phyloP scores from a whole-genome alignment of 2,888 invertebrate genomes.

The Noctua comes region DNA sequence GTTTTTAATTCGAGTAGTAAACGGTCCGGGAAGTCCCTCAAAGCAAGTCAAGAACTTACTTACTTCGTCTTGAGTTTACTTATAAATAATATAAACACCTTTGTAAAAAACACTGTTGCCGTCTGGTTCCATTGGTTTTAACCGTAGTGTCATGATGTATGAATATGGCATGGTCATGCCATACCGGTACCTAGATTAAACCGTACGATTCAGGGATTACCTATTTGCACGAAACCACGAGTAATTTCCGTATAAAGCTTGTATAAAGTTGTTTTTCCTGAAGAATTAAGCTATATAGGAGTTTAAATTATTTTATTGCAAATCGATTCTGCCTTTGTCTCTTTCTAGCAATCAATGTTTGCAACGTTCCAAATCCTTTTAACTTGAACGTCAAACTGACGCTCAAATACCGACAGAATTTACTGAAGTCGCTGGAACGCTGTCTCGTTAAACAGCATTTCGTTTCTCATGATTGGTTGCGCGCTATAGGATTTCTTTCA shows the following conservation, averaged over 20 bases:
- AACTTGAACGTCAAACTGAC: constrained; percentile 39
- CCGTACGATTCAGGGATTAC: not conserved
- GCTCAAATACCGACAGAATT: constrained; percentile 30
- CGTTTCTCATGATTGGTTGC: constrained; percentile 68
- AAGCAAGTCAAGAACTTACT: too few relatives aligned
- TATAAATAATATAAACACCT: too few relatives aligned
- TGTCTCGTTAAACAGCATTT: constrained; percentile 45
- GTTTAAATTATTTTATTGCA: not conserved
- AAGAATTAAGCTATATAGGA: not conserved
- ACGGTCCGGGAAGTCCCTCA: too few relatives aligned
- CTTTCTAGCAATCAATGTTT: constrained; percentile 48
- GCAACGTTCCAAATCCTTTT: constrained; percentile 32
- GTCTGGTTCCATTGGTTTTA: not conserved
- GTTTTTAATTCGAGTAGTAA: too few relatives aligned
- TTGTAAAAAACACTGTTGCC: not conserved
- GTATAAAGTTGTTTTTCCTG: not conserved
- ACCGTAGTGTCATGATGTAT: not conserved
- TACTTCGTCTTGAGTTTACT: too few relatives aligned
- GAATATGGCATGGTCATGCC: not conserved
- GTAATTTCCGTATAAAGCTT: not conserved
- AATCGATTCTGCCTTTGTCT: constrained; percentile 33
- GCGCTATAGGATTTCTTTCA: constrained; percentile 51
- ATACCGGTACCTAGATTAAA: not conserved
- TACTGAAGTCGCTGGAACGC: constrained; percentile 47
- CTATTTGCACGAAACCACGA: not conserved